phyloP scores from a whole-genome alignment of 1,140 invertebrate species.

The Ceratina australensis region DNA sequence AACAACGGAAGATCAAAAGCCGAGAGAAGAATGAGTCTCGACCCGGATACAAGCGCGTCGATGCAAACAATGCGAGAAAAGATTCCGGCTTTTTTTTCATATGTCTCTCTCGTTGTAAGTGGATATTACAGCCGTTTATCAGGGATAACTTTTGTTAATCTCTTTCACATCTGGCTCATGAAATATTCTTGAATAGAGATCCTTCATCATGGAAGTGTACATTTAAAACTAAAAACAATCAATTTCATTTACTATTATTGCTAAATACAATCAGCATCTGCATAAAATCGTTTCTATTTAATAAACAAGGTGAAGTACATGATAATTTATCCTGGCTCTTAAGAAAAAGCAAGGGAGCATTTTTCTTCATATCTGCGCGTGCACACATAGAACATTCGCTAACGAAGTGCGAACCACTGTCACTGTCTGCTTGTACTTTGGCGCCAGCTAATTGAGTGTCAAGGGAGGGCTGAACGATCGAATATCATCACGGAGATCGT shows the following conservation, averaged over 20 bases:
- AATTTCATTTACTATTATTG: too few relatives aligned
- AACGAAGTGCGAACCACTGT: conserved; percentile 40
- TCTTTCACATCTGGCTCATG: too few relatives aligned
- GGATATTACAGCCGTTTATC: too few relatives aligned
- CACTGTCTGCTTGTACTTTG: conserved; percentile 20
- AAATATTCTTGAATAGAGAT: not conserved
- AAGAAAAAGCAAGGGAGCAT: conserved; percentile 33
- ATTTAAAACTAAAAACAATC: too few relatives aligned
- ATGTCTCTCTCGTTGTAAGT: not conserved
- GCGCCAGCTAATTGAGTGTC: not conserved
- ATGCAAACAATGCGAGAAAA: not conserved
- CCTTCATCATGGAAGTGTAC: too few relatives aligned
- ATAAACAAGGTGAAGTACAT: too few relatives aligned
- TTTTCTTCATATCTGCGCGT: conserved; percentile 2
- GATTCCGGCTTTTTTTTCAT: not conserved
- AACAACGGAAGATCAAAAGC: conserved; percentile 5
- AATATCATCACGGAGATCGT: not conserved
- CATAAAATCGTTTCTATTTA: too few relatives aligned
- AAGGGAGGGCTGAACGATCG: conserved; percentile 7
- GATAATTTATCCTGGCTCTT: conserved; percentile 53
- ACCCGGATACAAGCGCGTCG: not conserved
- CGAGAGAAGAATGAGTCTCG: not conserved
- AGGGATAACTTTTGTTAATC: too few relatives aligned
- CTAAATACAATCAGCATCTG: too few relatives aligned
- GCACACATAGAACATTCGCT: not conserved